phyloP scores from a whole-genome alignment of 2,888 invertebrate genomes.

The Catotricha subobsoleta region DNA sequence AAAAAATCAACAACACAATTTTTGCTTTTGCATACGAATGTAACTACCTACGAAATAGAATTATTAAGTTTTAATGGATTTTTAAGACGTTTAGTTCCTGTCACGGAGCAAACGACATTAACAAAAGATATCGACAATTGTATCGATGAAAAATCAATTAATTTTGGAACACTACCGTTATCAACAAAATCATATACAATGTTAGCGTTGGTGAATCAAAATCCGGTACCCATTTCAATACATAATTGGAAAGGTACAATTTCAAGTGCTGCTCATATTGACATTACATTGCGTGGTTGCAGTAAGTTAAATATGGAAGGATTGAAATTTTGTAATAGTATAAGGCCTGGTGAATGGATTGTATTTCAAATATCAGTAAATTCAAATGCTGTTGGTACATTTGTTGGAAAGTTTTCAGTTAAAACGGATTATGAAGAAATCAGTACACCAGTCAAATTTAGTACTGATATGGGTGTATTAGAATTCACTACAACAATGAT shows the following conservation, averaged over 20 bases:
- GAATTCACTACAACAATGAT: slow-evolving; percentile 48
- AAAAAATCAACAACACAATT: neutral
- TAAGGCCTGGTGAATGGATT: slow-evolving; percentile 43
- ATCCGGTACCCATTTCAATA: slow-evolving; percentile 23
- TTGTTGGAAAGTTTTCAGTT: slow-evolving; percentile 51
- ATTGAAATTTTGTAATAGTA: slow-evolving; percentile 30
- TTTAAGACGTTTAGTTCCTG: slow-evolving; percentile 19
- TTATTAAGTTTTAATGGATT: slow-evolving; percentile 31
- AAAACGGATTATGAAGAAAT: slow-evolving; percentile 51
- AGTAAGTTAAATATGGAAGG: slow-evolving; percentile 10
- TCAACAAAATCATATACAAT: slow-evolving; percentile 15
- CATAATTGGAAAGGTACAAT: slow-evolving; percentile 23
- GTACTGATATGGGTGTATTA: slow-evolving; percentile 56
- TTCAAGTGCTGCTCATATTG: slow-evolving; percentile 12
- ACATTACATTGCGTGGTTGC: slow-evolving; percentile 10
- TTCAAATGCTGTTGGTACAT: slow-evolving; percentile 45
- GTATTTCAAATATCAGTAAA: slow-evolving; percentile 53
- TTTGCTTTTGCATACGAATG: slow-evolving; percentile 26
- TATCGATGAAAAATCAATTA: slow-evolving; percentile 18
- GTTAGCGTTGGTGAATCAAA: slow-evolving; percentile 19
- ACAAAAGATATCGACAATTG: neutral
- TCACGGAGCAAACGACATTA: slow-evolving; percentile 4
- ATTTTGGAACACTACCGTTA: slow-evolving; percentile 25
- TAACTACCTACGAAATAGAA: slow-evolving; percentile 31
- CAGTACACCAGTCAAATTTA: slow-evolving; percentile 51